Conservation (phyloP, 2,888 invertebrate genomes). For the Hemistola chrysoprasaria region DNA sequence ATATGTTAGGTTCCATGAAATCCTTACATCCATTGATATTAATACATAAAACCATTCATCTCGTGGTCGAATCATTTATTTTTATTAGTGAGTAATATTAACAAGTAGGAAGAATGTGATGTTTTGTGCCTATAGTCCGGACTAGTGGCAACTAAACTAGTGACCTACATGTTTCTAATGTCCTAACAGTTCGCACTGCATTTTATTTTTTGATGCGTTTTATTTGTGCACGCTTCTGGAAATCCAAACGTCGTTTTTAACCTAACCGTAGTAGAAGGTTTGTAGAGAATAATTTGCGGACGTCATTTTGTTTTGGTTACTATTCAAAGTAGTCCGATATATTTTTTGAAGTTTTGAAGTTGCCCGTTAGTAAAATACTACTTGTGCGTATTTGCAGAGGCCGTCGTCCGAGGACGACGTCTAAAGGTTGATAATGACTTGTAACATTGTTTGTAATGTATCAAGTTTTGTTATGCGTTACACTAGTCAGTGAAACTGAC, state of each 20-base stretch:
- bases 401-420: too few species aligned
- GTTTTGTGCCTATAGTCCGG: conserved; percentile 17
- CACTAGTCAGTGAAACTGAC: too few species aligned
- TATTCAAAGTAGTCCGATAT: too few species aligned
- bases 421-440: too few species aligned
- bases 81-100: conserved; percentile 5
- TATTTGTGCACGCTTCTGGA: conserved; percentile 1
- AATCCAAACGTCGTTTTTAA: neutral
- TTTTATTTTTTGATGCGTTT: neutral
- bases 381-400: too few species aligned
- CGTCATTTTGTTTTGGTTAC: too few species aligned
- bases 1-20: conserved; percentile 21
- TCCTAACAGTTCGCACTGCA: too few species aligned
- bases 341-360: too few species aligned
- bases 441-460: too few species aligned
- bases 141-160: conserved; percentile 23
- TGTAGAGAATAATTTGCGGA: neutral
- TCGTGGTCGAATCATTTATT: conserved; percentile 7
- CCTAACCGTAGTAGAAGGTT: conserved; percentile 7
- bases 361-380: too few species aligned
- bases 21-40: conserved; percentile 21
- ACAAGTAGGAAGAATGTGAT: conserved; percentile 11
- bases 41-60: conserved; percentile 9
- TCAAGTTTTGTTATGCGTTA: too few species aligned
- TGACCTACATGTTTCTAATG: conserved; percentile 6